phyloP scores from a whole-genome alignment of 2,113 vertebrate genomes.

The Mobula hypostoma region DNA sequence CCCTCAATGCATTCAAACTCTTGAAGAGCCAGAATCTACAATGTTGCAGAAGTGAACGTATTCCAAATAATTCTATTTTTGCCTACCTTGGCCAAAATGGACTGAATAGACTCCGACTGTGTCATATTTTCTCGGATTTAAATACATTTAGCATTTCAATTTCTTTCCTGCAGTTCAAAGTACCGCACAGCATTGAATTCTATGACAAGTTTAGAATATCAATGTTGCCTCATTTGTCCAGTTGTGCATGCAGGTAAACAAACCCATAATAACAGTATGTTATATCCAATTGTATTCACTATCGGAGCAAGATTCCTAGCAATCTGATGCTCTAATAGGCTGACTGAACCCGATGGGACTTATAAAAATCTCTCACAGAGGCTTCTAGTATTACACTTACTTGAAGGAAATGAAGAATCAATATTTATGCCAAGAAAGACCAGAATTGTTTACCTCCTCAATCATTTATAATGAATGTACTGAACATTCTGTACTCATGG shows the following conservation, averaged over 20 bases:
- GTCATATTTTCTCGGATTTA: not conserved
- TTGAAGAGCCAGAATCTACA: too few relatives aligned
- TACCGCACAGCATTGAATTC: not conserved
- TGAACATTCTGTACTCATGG: not conserved
- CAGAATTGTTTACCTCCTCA: not conserved
- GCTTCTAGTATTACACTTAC: not conserved
- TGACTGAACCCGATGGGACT: not conserved
- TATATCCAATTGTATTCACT: not conserved
- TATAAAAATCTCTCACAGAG: not conserved
- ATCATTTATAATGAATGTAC: not conserved
- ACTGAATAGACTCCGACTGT: too few relatives aligned
- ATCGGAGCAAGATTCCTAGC: not conserved
- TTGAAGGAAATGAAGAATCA: not conserved
- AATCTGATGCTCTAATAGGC: not conserved
- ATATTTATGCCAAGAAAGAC: not conserved
- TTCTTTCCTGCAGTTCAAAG: not conserved
- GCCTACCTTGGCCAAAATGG: too few relatives aligned
- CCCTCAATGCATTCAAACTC: too few relatives aligned
- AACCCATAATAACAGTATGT: not conserved
- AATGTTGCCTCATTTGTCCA: not conserved
- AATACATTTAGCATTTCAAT: not conserved
- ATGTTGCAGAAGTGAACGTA: too few relatives aligned
- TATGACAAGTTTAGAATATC: not conserved
- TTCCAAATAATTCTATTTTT: too few relatives aligned
- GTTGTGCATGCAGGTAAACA: not conserved